Evolutionary conservation across 2,888 invertebrate species (phyloP).

Genomic region (Phymatocera aterrima): DNA sequence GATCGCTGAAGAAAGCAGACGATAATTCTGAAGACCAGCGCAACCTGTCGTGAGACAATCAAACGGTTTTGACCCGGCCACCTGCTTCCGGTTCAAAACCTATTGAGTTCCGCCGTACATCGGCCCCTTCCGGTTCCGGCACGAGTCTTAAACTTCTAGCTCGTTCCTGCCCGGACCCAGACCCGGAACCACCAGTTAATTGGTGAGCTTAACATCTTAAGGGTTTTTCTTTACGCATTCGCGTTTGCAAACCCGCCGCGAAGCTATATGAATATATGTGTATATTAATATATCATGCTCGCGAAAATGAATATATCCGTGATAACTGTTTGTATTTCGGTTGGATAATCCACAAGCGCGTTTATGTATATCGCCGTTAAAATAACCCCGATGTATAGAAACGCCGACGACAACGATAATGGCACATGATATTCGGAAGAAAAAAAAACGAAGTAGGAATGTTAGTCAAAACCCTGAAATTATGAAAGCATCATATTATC

Average conservation of each 20-base stretch:
- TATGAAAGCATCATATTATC: not conserved
- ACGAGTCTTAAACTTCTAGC: conserved; percentile 53
- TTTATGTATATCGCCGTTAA: not conserved
- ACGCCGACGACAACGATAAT: not conserved
- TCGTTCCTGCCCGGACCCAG: conserved; percentile 69
- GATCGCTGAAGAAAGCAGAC: conserved; percentile 80
- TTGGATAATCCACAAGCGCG: not conserved
- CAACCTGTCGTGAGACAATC: conserved; percentile 71
- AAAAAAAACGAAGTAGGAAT: not conserved
- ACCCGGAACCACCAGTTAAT: conserved; percentile 64
- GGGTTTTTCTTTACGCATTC: not conserved
- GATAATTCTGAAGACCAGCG: conserved; percentile 76
- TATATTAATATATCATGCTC: not conserved
- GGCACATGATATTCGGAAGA: not conserved
- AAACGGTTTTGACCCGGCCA: conserved; percentile 71
- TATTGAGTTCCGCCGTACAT: conserved; percentile 71
- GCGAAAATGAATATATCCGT: not conserved
- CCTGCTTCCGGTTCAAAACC: conserved; percentile 70
- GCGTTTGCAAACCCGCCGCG: not conserved
- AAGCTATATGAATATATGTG: too few relatives aligned
- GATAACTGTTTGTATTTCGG: not conserved
- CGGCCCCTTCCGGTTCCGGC: conserved; percentile 61
- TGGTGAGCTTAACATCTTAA: conserved; percentile 57
- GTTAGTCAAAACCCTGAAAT: not conserved
- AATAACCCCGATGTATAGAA: not conserved